Conservation (phyloP, 2,888 invertebrate genomes). For the Cremastinae sp. region DNA sequence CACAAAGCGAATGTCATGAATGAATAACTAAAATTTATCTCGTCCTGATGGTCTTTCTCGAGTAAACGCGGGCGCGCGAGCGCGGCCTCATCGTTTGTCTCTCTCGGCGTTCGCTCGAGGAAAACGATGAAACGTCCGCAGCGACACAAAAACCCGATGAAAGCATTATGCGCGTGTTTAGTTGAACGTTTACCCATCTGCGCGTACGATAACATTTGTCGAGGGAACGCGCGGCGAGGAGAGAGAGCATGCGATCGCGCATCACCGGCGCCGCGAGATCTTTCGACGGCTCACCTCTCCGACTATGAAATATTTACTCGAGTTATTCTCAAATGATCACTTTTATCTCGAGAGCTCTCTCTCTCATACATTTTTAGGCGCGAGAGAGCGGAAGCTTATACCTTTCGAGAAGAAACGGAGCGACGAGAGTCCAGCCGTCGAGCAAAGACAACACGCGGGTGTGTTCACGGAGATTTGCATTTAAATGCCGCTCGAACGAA, state of each 20-base stretch:
- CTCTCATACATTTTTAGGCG: constrained; percentile 21
- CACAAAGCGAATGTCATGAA: constrained; percentile 45
- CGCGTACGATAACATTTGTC: constrained; percentile 28
- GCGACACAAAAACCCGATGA: constrained; percentile 23
- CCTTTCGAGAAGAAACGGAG: constrained; percentile 35
- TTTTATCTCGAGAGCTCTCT: constrained; percentile 14
- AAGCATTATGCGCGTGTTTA: constrained; percentile 51
- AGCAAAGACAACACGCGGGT: constrained; percentile 63
- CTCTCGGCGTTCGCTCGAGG: not conserved
- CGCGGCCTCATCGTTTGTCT: not conserved
- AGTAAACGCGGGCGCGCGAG: not conserved
- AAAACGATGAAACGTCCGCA: constrained; percentile 39
- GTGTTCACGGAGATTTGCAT: constrained; percentile 78
- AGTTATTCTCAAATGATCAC: not conserved
- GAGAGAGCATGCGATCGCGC: constrained; percentile 12
- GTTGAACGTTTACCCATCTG: constrained; percentile 37
- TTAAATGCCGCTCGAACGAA: constrained; percentile 71
- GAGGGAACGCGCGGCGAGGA: no score
- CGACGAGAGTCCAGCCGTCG: constrained; percentile 22
- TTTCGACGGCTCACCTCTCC: not conserved
- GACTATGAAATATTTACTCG: not conserved
- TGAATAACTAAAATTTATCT: constrained; percentile 41
- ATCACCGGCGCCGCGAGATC: not conserved
- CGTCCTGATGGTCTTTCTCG: constrained; percentile 3
- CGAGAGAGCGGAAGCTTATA: constrained; percentile 23